Base-by-base conservation (phyloP, 2,797 vertebrate species). In the Acanthis flammea region DNA sequence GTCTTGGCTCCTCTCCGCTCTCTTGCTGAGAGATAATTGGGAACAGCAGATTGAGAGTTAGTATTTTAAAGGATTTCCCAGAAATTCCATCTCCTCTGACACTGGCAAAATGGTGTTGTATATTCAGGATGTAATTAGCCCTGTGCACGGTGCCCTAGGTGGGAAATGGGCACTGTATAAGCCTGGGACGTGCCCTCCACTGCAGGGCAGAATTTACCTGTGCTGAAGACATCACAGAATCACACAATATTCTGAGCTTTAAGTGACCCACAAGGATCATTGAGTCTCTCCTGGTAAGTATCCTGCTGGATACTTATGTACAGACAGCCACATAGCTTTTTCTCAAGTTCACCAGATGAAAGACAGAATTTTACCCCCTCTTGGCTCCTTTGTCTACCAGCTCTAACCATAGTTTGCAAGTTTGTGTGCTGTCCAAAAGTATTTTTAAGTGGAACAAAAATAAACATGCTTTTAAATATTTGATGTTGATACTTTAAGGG, bases 381-480 rank as follows among this genome's bases (percentile, higher is more conserved):
- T 60, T 60, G 39, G 39, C 66, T 95, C 55, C 60, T 94, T 94
- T 91, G 75, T 92, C 76, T 94, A 33, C 60, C 28, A 75, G 50
- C 42, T 92, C 30, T 71, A 85, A 83, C 68, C 22, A 44, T 88
- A 37, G 42, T 92, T 86, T 87, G 51, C 54, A 94, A 95, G 88
- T 96, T 82, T 70, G 90, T 67, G 45, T 85, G 74, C 90, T 17
- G 65, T 95, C 95, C 94, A 92, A 89, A 97, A 96, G 85, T 92
- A 62, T 91, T 90, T 88, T 89, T 87, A 96, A 96, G 82, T 91
- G 93, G 93, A 96, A 79, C 92, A 94, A 81, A 96, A 96, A 83
- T 73, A 92, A 88, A 76, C 74, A 93, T 44, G 62, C 74, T 95
- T 75, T 70, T 96, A 94, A 97, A 96, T 96, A 96, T 96, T 96